phyloP scores from a whole-genome alignment of 2,113 vertebrate genomes.

The Colius striatus region DNA sequence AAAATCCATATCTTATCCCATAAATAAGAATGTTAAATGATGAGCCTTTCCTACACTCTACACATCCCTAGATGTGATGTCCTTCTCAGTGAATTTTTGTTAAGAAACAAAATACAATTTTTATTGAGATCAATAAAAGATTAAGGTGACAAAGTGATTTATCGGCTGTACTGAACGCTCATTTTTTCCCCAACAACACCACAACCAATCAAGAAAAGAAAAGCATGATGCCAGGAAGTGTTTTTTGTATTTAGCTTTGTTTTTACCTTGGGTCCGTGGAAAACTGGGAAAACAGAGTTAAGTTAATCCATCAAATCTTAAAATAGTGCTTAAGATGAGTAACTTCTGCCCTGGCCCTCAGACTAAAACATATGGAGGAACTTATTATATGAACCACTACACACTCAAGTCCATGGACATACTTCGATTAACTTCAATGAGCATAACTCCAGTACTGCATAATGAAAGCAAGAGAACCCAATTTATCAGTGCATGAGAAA shows the following conservation, averaged over 20 bases:
- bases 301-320: slow-evolving; percentile 76
- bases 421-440: slow-evolving; percentile 33
- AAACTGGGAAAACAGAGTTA: slow-evolving; percentile 64
- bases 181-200: slow-evolving; percentile 62
- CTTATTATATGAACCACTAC: slow-evolving; percentile 30
- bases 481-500: not conserved
- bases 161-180: slow-evolving; percentile 64
- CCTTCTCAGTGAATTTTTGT: slow-evolving; percentile 78
- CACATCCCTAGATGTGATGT: slow-evolving; percentile 55
- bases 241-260: slow-evolving; percentile 61
- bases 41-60: slow-evolving; percentile 27
- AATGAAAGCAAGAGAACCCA: slow-evolving; percentile 22
- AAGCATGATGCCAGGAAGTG: slow-evolving; percentile 47
- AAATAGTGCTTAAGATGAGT: slow-evolving; percentile 74
- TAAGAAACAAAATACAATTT: slow-evolving; percentile 80
- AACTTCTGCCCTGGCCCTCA: slow-evolving; percentile 46
- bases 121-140: slow-evolving; percentile 85
- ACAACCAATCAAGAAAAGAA: slow-evolving; percentile 12
- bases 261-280: slow-evolving; percentile 62
- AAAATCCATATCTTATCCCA: slow-evolving; percentile 58
- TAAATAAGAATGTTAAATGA: slow-evolving; percentile 71
- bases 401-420: slow-evolving; percentile 49
- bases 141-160: slow-evolving; percentile 85
- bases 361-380: not conserved
- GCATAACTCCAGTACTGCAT: not conserved